Conservation (phyloP, 2,797 vertebrate species). For the Coregonus suidteri region DNA sequence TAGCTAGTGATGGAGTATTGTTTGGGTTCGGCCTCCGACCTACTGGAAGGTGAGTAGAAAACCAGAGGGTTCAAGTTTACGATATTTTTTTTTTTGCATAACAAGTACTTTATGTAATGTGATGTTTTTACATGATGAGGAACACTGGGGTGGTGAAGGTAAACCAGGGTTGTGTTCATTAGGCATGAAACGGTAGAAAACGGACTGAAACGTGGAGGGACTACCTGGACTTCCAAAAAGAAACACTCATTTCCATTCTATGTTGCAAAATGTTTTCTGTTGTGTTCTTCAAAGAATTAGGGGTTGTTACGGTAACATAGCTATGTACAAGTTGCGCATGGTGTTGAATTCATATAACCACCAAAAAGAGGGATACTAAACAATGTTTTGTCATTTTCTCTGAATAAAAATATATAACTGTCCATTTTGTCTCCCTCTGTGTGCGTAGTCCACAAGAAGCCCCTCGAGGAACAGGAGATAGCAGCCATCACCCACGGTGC, state of each 20-base stretch:
- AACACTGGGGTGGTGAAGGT: background rate
- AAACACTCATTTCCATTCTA: background rate
- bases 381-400: background rate
- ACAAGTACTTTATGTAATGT: background rate
- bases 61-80: background rate
- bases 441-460: conserved; percentile 88
- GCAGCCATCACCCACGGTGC: conserved; percentile 92
- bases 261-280: background rate
- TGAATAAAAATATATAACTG: background rate
- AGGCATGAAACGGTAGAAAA: background rate
- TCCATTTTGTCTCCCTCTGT: background rate
- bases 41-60: conserved; percentile 86
- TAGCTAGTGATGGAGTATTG: conserved; percentile 97
- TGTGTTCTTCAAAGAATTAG: background rate
- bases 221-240: background rate
- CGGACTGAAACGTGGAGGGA: background rate
- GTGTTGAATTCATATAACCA: too few relatives aligned
- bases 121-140: background rate
- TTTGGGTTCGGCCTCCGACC: conserved; percentile 91
- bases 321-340: too few relatives aligned
- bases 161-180: background rate
- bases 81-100: background rate
- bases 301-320: too few relatives aligned
- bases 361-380: too few relatives aligned
- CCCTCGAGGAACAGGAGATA: conserved; percentile 92